Percentiles rank a stretch among this genome's conserved stretches.
These are phyloP conservation scores for Conger conger DNA, from an alignment of 2,113 vertebrate genomes.

Conservation along the genomic window DNA sequence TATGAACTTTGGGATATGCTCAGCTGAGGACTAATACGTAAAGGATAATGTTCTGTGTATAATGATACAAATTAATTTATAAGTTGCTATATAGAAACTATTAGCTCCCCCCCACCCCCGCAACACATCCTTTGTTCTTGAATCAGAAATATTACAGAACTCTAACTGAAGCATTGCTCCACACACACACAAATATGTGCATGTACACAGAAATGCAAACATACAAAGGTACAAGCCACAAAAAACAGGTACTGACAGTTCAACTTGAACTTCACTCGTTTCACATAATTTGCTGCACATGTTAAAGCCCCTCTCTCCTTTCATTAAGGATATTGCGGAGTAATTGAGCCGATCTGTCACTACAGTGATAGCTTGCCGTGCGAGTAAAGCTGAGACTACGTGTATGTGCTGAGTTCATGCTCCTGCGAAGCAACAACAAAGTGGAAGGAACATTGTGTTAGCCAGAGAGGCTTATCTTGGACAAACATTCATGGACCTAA, in stretches of 20 bases:
- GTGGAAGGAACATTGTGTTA: neutral
- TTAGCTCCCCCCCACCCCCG: neutral
- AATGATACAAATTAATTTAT: slow-evolving; percentile 36
- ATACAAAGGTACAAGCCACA: neutral
- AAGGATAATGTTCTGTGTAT: slow-evolving; percentile 31
- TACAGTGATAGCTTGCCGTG: neutral
- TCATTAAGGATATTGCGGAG: neutral
- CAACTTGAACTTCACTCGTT: neutral
- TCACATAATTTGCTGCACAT: neutral
- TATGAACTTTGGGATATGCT: slow-evolving; percentile 24
- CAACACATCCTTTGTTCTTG: neutral
- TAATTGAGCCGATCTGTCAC: neutral
- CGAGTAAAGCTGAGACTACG: neutral
- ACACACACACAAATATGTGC: neutral
- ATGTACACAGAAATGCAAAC: neutral
- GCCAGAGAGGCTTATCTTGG: neutral
- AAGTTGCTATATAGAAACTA: no score
- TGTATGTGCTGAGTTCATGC: neutral
- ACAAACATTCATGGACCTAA: neutral
- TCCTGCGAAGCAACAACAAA: neutral
- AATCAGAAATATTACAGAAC: neutral
- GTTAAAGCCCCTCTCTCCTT: neutral
- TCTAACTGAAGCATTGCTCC: neutral
- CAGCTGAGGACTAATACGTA: slow-evolving; percentile 31
- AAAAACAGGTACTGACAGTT: neutral